Evolutionary conservation across 2,113 vertebrate genomes (phyloP).

Genomic region (Sitta europaea): DNA sequence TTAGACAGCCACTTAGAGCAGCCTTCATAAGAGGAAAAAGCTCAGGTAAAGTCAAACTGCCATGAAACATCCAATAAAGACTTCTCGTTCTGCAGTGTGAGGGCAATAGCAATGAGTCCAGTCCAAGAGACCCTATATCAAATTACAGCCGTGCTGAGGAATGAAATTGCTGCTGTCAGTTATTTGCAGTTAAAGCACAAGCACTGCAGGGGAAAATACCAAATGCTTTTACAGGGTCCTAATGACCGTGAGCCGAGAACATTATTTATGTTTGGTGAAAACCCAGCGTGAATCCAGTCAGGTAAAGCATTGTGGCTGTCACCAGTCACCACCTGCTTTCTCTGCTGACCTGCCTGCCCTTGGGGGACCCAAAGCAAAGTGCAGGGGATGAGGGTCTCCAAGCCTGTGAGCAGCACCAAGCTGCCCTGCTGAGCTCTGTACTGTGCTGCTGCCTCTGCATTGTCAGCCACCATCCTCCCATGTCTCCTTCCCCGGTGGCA

Average conservation of each 20-base stretch:
- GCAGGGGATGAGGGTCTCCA: not conserved
- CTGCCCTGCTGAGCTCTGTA: not conserved
- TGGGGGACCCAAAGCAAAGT: not conserved
- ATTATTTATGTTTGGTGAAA: not conserved
- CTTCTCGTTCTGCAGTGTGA: not conserved
- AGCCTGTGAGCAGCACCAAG: accelerated
- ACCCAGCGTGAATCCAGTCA: not conserved
- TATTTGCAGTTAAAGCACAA: constrained; percentile 48
- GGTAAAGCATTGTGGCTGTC: not conserved
- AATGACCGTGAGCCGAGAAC: constrained; percentile 3
- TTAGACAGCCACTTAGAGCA: not conserved
- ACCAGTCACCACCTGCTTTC: not conserved
- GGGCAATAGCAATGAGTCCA: not conserved
- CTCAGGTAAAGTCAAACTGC: not conserved
- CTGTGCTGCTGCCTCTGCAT: accelerated
- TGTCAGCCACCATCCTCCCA: accelerated
- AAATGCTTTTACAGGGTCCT: constrained; percentile 34
- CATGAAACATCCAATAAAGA: constrained; percentile 17
- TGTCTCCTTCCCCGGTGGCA: not conserved
- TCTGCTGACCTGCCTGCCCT: not conserved
- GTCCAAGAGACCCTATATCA: not conserved
- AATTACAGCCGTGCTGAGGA: constrained; percentile 19
- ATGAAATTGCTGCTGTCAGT: constrained; percentile 43
- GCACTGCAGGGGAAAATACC: constrained; percentile 25
- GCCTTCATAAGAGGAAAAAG: not conserved